phyloP scores from a whole-genome alignment of 1,140 invertebrate species.

The Solen grandis region DNA sequence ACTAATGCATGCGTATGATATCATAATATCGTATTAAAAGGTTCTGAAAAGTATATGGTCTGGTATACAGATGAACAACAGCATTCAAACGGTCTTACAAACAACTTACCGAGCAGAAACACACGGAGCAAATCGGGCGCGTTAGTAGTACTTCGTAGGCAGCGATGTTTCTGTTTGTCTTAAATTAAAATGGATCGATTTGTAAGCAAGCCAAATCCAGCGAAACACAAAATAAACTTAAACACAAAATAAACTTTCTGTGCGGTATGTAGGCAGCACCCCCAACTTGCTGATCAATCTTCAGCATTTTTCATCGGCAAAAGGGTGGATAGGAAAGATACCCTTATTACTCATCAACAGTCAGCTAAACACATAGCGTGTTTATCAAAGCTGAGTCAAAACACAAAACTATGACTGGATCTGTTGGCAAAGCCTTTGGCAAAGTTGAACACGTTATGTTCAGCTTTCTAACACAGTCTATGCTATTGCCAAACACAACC shows the following conservation, averaged over 20 bases:
- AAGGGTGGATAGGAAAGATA: too few relatives aligned
- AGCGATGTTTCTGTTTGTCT: background rate
- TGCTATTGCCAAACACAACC: slow-evolving; percentile 20
- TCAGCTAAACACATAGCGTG: background rate
- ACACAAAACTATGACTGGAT: background rate
- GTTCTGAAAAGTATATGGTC: background rate
- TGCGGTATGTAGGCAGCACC: background rate
- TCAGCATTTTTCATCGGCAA: background rate
- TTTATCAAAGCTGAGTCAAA: background rate
- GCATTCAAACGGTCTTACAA: background rate
- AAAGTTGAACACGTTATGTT: background rate
- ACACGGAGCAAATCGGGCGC: background rate
- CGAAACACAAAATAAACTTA: background rate
- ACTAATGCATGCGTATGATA: background rate
- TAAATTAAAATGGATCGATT: background rate
- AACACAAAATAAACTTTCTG: background rate
- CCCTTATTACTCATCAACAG: background rate
- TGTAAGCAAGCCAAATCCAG: background rate
- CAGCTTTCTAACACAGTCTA: slow-evolving; percentile 17
- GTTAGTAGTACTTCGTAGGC: too few relatives aligned
- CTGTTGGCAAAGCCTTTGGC: background rate
- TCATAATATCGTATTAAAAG: background rate
- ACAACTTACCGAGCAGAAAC: background rate
- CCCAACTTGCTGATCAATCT: background rate
- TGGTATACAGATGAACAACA: background rate